phyloP scores from a whole-genome alignment of 2,113 vertebrate genomes.

The Gambusia holbrooki region DNA sequence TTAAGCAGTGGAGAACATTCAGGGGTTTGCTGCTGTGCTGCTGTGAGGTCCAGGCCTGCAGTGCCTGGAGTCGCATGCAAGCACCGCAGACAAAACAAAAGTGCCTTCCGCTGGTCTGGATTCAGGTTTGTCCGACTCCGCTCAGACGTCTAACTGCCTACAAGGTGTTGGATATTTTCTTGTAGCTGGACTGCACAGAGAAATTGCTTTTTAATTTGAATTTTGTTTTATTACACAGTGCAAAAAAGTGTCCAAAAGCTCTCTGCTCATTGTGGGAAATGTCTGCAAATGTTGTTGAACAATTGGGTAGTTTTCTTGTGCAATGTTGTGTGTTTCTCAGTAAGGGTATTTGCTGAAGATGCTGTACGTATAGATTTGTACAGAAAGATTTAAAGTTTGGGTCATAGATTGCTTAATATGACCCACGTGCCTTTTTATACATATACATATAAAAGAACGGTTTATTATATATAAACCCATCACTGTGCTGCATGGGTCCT shows the following conservation, averaged over 20 bases:
- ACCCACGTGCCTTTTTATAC: constrained; percentile 74
- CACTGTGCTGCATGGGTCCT: constrained; percentile 62
- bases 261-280: constrained; percentile 49
- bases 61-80: constrained; percentile 63
- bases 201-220: constrained; percentile 31
- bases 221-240: constrained; percentile 47
- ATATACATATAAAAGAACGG: no score
- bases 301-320: constrained; percentile 67
- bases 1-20: constrained; percentile 46
- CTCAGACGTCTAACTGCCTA: constrained; percentile 10
- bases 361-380: constrained; percentile 78
- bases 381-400: constrained; percentile 54
- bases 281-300: constrained; percentile 56
- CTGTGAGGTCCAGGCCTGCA: constrained; percentile 78
- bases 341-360: constrained; percentile 67
- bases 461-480: constrained; percentile 6
- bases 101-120: constrained; percentile 74
- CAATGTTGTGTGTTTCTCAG: constrained; percentile 70
- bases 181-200: constrained; percentile 48
- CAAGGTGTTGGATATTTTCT: constrained; percentile 15
- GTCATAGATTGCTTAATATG: constrained; percentile 61
- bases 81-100: constrained; percentile 43
- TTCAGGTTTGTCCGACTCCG: constrained; percentile 35
- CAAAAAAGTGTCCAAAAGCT: constrained; percentile 31
- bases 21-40: constrained; percentile 49